These are phyloP conservation scores for Pseudopodoces humilis DNA, from an alignment of 2,113 vertebrate species.

Conservation along the genomic window DNA sequence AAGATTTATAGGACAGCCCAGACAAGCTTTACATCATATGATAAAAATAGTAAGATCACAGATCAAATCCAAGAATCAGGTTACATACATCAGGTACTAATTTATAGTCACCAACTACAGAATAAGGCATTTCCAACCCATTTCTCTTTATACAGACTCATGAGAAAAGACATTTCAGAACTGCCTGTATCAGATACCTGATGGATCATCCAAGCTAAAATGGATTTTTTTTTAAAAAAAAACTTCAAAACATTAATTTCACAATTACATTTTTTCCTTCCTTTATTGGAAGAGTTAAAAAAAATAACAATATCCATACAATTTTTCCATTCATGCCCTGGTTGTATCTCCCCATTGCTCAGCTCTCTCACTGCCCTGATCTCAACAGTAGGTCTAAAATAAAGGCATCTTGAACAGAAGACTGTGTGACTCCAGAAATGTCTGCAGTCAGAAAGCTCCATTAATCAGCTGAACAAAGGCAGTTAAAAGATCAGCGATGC, in stretches of 20 bases:
- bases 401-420: slow-evolving; percentile 37
- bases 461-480: slow-evolving; percentile 83
- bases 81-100: background rate
- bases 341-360: background rate
- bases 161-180: background rate
- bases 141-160: background rate
- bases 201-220: background rate
- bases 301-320: background rate
- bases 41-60: slow-evolving; percentile 19
- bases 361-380: background rate
- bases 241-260: background rate
- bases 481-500: slow-evolving; percentile 76
- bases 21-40: background rate
- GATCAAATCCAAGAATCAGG: slow-evolving; percentile 11
- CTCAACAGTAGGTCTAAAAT: slow-evolving; percentile 48
- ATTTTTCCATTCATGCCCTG: background rate
- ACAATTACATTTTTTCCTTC: background rate
- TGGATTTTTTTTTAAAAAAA: background rate
- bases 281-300: background rate
- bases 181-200: background rate
- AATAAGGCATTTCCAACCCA: background rate
- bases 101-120: background rate
- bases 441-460: slow-evolving; percentile 71
- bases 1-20: slow-evolving; percentile 13
- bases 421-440: slow-evolving; percentile 68